phyloP scores from a whole-genome alignment of 2,113 vertebrate species.

The Muntiacus muntjak region DNA sequence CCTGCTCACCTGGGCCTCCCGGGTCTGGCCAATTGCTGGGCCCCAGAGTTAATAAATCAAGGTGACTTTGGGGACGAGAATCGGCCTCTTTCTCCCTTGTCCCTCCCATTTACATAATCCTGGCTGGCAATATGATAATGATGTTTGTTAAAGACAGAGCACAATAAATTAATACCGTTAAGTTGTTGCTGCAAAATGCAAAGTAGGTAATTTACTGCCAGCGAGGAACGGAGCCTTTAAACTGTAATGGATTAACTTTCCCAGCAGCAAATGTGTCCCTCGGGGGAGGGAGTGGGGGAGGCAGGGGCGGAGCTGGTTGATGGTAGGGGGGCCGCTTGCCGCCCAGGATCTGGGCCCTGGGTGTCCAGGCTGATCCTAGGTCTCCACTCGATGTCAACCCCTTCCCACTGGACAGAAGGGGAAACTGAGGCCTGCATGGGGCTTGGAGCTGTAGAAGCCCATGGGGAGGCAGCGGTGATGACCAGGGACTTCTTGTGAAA shows the following conservation, averaged over 20 bases:
- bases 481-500: not conserved
- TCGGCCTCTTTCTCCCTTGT: conserved; percentile 74
- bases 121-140: conserved; percentile 84
- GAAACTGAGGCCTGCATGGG: not conserved
- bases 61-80: conserved; percentile 83
- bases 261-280: conserved; percentile 69
- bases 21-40: conserved; percentile 27
- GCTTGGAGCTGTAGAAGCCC: not conserved
- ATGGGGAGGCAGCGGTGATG: fast-evolving
- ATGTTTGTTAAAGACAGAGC: conserved; percentile 87
- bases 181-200: conserved; percentile 83
- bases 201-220: conserved; percentile 81
- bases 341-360: not conserved
- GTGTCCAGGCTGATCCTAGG: not conserved
- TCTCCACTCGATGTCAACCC: not conserved
- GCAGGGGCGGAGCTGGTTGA: not conserved
- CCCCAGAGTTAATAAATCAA: conserved; percentile 82
- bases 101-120: conserved; percentile 85
- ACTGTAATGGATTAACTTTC: conserved; percentile 80
- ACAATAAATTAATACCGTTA: conserved; percentile 86
- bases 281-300: conserved; percentile 37
- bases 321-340: not conserved
- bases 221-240: conserved; percentile 71
- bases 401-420: not conserved
- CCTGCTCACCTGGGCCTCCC: conserved; percentile 12